Evolutionary conservation across 2,888 invertebrate species (phyloP).

Genomic region (Mystacides longicornis): DNA sequence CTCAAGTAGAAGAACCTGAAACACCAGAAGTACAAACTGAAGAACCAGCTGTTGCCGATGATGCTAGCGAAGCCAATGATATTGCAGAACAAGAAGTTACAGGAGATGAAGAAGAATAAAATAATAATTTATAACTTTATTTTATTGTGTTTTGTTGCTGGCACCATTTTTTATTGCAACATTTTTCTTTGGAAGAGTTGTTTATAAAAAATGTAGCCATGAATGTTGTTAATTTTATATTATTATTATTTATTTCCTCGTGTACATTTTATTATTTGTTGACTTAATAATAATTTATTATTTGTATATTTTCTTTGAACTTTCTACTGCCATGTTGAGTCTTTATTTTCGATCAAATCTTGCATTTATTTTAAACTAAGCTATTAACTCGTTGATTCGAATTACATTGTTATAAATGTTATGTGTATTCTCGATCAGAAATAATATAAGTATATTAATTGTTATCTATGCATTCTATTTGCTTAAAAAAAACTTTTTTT

Average conservation of each 20-base stretch:
- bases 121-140: background rate
- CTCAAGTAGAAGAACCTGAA: constrained; percentile 45
- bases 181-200: background rate
- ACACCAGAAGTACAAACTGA: constrained; percentile 36
- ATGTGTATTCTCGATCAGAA: too few relatives aligned
- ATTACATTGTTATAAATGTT: too few relatives aligned
- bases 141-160: background rate
- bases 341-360: too few relatives aligned
- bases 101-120: constrained; percentile 39
- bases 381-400: too few relatives aligned
- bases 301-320: background rate
- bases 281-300: background rate
- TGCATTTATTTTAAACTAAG: too few relatives aligned
- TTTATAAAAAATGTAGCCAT: background rate
- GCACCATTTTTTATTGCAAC: background rate
- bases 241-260: background rate
- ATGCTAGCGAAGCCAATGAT: constrained; percentile 44
- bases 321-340: too few relatives aligned
- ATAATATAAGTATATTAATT: too few relatives aligned
- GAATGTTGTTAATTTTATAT: background rate
- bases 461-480: too few relatives aligned
- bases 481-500: too few relatives aligned
- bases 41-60: constrained; percentile 32
- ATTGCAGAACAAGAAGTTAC: constrained; percentile 42
- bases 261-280: background rate